Evolutionary conservation across 2,888 invertebrate species (phyloP).

Genomic region (Metopia argyrocephala): DNA sequence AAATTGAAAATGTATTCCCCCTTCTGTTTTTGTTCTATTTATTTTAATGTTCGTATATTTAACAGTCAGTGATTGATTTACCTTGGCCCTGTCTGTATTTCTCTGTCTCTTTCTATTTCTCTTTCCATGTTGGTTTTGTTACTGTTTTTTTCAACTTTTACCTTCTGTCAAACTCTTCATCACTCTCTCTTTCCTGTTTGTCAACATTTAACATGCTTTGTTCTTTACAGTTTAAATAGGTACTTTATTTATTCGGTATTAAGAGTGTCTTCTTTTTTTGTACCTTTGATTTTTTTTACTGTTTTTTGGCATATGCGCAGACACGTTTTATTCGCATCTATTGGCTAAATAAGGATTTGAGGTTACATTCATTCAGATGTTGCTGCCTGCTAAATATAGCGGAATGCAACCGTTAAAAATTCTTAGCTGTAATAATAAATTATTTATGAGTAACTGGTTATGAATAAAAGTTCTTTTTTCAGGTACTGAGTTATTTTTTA

Average conservation of each 20-base stretch:
- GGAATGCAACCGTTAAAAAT: neutral
- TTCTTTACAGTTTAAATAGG: neutral
- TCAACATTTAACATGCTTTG: neutral
- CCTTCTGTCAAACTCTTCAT: slow-evolving; percentile 34
- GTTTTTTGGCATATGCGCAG: slow-evolving; percentile 41
- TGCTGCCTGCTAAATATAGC: no score
- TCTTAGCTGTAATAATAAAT: neutral
- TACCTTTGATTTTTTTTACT: neutral
- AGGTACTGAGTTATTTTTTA: no score
- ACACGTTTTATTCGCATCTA: neutral
- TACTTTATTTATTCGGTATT: slow-evolving; percentile 3
- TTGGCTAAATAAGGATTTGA: slow-evolving; percentile 10
- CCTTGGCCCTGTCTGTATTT: slow-evolving; percentile 56
- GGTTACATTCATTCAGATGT: neutral
- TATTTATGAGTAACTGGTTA: neutral
- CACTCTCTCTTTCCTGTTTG: slow-evolving; percentile 1
- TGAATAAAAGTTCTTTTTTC: neutral
- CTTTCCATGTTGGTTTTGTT: neutral
- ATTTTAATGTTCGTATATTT: neutral
- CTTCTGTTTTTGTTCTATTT: slow-evolving; percentile 39
- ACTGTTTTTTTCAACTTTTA: slow-evolving; percentile 40
- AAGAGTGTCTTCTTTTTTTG: neutral
- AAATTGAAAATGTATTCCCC: slow-evolving; percentile 16
- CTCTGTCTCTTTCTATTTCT: slow-evolving; percentile 12
- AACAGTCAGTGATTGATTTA: slow-evolving; percentile 50